Conservation (phyloP, 2,797 vertebrate species). For the Sebastes cheni region DNA sequence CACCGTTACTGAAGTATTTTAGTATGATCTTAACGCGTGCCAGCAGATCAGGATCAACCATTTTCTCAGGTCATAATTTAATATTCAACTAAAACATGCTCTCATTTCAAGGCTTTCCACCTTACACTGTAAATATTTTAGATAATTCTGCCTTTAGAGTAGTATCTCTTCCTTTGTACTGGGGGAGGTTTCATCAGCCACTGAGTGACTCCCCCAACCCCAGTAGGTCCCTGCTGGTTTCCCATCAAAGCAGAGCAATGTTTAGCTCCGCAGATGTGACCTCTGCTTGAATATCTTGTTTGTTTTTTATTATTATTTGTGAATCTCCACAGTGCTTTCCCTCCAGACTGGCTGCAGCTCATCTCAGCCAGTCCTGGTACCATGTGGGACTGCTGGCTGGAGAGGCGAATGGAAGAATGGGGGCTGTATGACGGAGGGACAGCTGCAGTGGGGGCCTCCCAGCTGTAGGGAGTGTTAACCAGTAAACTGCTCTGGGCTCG, state of each 20-base stretch:
- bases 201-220: neutral
- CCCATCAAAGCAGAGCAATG: constrained; percentile 62
- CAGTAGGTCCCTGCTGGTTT: constrained; percentile 42
- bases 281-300: constrained; percentile 55
- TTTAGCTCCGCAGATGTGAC: constrained; percentile 68
- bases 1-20: neutral
- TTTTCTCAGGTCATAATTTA: neutral
- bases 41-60: neutral
- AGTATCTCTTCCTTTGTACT: constrained; percentile 23
- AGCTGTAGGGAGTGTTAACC: constrained; percentile 62
- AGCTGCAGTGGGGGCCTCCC: constrained; percentile 58
- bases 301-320: constrained; percentile 57
- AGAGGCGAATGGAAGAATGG: constrained; percentile 47
- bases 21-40: neutral
- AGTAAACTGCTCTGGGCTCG: constrained; percentile 57
- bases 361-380: constrained; percentile 23
- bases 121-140: constrained; percentile 36
- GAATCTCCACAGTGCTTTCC: constrained; percentile 51
- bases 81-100: constrained; percentile 8
- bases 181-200: constrained; percentile 7
- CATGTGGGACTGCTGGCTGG: constrained; percentile 38
- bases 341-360: constrained; percentile 45
- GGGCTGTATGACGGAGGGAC: constrained; percentile 54
- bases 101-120: neutral
- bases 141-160: constrained; percentile 1